Percentiles rank a stretch among this genome's conserved stretches.
phyloP scores from a whole-genome alignment of 2,888 invertebrate genomes.

The Lasioglossum oenotherae region DNA sequence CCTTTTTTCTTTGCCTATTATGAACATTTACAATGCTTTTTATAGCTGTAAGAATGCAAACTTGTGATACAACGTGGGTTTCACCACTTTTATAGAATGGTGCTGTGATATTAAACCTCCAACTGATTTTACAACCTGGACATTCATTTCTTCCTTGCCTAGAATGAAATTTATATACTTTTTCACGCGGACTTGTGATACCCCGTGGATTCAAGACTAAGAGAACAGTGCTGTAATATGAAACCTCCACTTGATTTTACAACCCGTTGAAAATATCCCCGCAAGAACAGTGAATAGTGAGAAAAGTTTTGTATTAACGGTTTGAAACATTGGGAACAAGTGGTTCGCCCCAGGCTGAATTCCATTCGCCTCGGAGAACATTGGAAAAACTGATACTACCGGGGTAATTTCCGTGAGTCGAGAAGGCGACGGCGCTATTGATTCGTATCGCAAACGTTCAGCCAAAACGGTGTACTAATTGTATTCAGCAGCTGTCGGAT shows the following conservation, averaged over 20 bases:
- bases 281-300: background rate
- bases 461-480: background rate
- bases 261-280: background rate
- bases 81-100: too few relatives aligned
- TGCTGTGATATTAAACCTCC: background rate
- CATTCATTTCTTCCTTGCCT: too few relatives aligned
- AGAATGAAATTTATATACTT: too few relatives aligned
- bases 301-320: background rate
- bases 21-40: too few relatives aligned
- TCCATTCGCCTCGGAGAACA: too few relatives aligned
- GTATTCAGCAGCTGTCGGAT: too few relatives aligned
- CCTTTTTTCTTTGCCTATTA: too few relatives aligned
- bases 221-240: background rate
- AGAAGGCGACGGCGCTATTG: background rate
- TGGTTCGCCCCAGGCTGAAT: background rate
- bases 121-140: background rate
- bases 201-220: background rate
- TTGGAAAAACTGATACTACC: constrained; percentile 1
- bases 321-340: background rate
- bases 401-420: constrained; percentile 10
- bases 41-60: background rate
- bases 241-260: background rate
- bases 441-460: background rate
- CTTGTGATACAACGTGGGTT: background rate
- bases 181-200: background rate